These are phyloP conservation scores for Spodoptera exigua DNA, from an alignment of 2,888 invertebrate genomes.

Conservation along the genomic window DNA sequence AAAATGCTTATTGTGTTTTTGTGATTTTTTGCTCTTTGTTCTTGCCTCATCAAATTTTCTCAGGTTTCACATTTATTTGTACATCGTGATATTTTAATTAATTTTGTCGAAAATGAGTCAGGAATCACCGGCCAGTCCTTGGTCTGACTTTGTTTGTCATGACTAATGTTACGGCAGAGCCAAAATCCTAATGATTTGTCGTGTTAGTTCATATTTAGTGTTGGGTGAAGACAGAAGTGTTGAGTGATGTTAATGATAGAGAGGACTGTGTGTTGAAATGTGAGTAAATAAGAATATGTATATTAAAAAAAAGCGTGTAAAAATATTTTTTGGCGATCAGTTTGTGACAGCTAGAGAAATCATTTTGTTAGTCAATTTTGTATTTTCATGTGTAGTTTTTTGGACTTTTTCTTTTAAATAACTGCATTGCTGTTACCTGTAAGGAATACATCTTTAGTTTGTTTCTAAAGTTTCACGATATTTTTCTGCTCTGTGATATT, in stretches of 20 bases:
- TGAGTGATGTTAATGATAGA: constrained; percentile 1
- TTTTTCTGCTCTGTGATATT: no score
- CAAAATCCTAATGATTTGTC: constrained; percentile 50
- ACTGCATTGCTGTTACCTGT: constrained; percentile 40
- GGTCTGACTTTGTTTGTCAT: constrained; percentile 57
- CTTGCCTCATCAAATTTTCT: no score
- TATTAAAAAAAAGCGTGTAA: not conserved
- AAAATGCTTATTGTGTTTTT: no score
- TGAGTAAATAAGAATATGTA: constrained; percentile 16
- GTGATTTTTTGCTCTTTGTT: no score
- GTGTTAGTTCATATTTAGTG: constrained; percentile 60
- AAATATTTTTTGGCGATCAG: not conserved
- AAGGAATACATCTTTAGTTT: constrained; percentile 32
- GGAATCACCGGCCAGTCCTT: constrained; percentile 56
- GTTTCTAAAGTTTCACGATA: no score
- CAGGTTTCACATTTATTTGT: no score
- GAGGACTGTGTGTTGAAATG: not conserved
- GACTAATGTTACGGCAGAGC: constrained; percentile 61
- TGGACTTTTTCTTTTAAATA: constrained; percentile 28
- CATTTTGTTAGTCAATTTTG: not conserved
- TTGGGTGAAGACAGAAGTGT: constrained; percentile 62
- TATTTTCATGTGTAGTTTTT: not conserved
- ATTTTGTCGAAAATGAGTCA: constrained; percentile 61
- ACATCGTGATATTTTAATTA: constrained; percentile 36
- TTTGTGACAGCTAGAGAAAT: no score